A percentile compares a stretch with the other conserved stretches of the same genome.
phyloP scores from a whole-genome alignment of 2,113 vertebrate genomes.

The Pipa parva region DNA sequence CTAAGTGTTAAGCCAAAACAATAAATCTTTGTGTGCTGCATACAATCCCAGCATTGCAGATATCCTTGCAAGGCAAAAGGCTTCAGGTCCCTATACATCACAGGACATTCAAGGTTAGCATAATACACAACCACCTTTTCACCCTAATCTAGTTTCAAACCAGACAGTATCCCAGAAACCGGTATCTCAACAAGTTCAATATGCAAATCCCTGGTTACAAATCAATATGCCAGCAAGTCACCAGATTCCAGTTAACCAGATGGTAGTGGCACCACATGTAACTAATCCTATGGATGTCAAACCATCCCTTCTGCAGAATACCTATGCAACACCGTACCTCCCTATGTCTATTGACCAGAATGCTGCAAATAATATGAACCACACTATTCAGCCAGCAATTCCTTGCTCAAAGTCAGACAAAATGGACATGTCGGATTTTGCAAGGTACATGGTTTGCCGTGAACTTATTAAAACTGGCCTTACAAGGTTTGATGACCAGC shows the following conservation, averaged over 20 bases:
- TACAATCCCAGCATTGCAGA: too few relatives aligned
- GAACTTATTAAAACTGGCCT: background rate
- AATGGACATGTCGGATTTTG: background rate
- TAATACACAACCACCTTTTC: too few relatives aligned
- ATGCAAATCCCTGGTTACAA: too few relatives aligned
- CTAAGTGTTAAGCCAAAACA: too few relatives aligned
- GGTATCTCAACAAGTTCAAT: too few relatives aligned
- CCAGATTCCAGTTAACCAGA: too few relatives aligned
- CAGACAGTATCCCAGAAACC: too few relatives aligned
- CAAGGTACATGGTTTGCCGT: background rate
- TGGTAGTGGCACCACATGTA: background rate
- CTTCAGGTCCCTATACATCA: too few relatives aligned
- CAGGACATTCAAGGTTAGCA: too few relatives aligned
- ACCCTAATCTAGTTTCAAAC: background rate
- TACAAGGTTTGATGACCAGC: background rate
- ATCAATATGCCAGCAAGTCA: too few relatives aligned
- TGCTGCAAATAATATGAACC: background rate
- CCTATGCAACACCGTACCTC: background rate
- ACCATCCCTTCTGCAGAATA: background rate
- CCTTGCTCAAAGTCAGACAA: background rate
- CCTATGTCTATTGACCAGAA: background rate
- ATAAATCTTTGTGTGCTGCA: background rate
- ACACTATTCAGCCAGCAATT: background rate
- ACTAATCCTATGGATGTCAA: background rate
- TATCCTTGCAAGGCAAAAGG: too few relatives aligned